These are phyloP conservation scores for Drosophila ustulata DNA, from an alignment of 2,888 invertebrate genomes.

Conservation along the genomic window DNA sequence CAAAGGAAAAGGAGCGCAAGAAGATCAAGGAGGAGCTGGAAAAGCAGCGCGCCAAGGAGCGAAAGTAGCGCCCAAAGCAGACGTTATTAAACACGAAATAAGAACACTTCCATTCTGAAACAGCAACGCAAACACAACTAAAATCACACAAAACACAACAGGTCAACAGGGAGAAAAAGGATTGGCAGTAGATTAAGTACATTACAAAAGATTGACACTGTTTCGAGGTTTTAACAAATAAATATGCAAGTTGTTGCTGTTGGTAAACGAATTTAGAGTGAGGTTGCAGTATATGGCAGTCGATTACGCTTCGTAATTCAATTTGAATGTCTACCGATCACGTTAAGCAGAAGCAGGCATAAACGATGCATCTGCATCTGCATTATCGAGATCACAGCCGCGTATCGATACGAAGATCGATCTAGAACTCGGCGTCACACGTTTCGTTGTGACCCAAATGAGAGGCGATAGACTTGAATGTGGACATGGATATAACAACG, in stretches of 20 bases:
- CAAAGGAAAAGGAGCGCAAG: constrained; percentile 47
- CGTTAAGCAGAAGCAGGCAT: background rate
- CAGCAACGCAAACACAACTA: background rate
- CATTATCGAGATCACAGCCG: background rate
- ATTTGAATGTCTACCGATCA: background rate
- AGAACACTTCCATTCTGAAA: no score
- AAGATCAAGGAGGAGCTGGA: constrained; percentile 40
- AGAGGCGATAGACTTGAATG: constrained; percentile 13
- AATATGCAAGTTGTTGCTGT: constrained; percentile 19
- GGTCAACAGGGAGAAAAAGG: background rate
- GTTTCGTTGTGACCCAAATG: constrained; percentile 52
- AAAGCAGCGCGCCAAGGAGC: constrained; percentile 38
- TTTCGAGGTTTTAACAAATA: constrained; percentile 3
- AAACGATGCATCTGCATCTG: background rate
- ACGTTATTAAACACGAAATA: background rate
- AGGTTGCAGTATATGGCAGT: no score
- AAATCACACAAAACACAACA: background rate
- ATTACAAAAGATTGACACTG: background rate
- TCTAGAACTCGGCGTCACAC: constrained; percentile 5
- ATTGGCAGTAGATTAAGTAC: background rate
- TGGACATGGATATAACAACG: constrained; percentile 26
- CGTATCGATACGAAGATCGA: background rate
- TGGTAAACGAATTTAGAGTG: background rate
- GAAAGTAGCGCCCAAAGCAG: constrained; percentile 40
- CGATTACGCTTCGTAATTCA: no score